A percentile compares a stretch with the other conserved stretches of the same genome.
These are phyloP conservation scores for Menidia menidia DNA, from an alignment of 2,797 vertebrate genomes.

Conservation along the genomic window DNA sequence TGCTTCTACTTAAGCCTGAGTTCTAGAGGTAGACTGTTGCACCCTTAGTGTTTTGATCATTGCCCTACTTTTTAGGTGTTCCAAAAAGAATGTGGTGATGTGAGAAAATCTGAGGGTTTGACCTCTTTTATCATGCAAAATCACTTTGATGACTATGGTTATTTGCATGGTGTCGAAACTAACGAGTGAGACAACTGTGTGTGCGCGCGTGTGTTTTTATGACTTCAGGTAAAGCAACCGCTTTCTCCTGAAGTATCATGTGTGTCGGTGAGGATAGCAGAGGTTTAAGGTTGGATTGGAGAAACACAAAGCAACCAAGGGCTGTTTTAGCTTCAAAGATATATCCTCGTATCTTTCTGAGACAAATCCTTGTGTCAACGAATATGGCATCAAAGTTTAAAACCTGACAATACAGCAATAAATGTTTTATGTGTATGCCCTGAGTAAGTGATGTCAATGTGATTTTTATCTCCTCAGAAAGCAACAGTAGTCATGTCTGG, in stretches of 20 bases:
- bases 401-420: conserved; percentile 85
- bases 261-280: conserved; percentile 57
- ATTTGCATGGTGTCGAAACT: conserved; percentile 64
- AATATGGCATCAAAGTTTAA: conserved; percentile 75
- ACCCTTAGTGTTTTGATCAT: conserved; percentile 64
- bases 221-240: conserved; percentile 66
- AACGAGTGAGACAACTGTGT: conserved; percentile 44
- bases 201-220: conserved; percentile 30
- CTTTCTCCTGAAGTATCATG: conserved; percentile 67
- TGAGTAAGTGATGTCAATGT: conserved; percentile 76
- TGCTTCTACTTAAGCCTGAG: conserved; percentile 66
- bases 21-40: conserved; percentile 75
- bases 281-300: conserved; percentile 50
- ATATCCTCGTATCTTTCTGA: conserved; percentile 73
- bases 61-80: conserved; percentile 48
- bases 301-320: conserved; percentile 76
- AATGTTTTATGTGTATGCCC: conserved; percentile 83
- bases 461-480: conserved; percentile 71
- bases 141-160: conserved; percentile 78
- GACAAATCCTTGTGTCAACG: conserved; percentile 74
- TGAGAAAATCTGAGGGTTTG: conserved; percentile 58
- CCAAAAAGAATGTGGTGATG: conserved; percentile 62
- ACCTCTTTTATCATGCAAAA: conserved; percentile 76
- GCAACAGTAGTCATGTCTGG: conserved; percentile 48
- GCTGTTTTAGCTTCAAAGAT: conserved; percentile 84